Conservation (phyloP, 2,113 vertebrate species). For the Harpagus bidentatus region DNA sequence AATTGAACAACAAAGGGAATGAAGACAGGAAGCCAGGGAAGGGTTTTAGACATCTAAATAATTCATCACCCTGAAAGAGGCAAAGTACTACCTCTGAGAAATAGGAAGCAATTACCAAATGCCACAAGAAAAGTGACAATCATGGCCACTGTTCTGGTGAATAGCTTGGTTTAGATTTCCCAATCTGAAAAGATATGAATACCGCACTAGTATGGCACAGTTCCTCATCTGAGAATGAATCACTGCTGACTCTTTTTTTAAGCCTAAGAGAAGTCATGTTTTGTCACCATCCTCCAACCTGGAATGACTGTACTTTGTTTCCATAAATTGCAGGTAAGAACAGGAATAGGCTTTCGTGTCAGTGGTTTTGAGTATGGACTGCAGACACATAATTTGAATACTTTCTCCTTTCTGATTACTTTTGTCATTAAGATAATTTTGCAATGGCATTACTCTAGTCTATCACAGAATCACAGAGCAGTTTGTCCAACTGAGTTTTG, state of each 20-base stretch:
- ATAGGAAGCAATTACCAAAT: neutral
- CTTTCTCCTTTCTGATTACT: neutral
- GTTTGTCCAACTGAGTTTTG: neutral
- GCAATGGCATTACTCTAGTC: neutral
- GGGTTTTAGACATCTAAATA: neutral
- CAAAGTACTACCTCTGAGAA: neutral
- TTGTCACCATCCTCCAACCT: neutral
- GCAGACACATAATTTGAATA: neutral
- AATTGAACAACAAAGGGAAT: neutral
- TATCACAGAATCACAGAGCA: neutral
- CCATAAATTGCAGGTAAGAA: neutral
- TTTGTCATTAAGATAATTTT: neutral
- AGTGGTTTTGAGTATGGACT: neutral
- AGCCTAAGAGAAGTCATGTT: neutral
- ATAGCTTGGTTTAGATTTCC: neutral
- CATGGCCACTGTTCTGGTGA: neutral
- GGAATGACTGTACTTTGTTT: neutral
- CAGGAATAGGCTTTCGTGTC: neutral
- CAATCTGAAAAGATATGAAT: neutral
- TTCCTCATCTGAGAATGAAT: neutral
- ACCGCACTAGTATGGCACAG: neutral
- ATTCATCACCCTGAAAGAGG: neutral
- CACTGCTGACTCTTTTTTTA: neutral
- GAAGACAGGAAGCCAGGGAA: neutral
- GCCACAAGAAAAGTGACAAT: neutral